Evolutionary conservation across 2,888 invertebrate genomes (phyloP), one percentile per base, ranked within the genome.

Genomic region (Lasius fuliginosus): DNA sequence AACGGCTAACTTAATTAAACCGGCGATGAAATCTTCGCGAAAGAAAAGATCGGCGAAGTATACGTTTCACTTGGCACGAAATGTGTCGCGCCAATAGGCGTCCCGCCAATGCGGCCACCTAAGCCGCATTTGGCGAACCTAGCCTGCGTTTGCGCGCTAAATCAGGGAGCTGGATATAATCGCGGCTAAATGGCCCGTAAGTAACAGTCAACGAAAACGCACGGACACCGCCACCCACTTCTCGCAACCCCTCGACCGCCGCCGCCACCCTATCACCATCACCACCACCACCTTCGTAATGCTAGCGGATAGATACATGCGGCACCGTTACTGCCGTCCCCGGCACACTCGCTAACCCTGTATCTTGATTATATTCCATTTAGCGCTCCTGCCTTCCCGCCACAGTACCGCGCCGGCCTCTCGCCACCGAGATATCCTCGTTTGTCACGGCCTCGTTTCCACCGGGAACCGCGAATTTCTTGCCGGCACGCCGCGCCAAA

Each of bases 351-450:
- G 83, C 86, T 49, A 86, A 87, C 86, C 73, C 86, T 92, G 91
- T 90, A 92, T 92, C 91, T 92, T 92, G 91, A 92, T 92, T 92
- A 92, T 91, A 92, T 92, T 92, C 92, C 90, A 92, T 91, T 92
- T 91, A 91, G 90, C 87, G 82, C 65, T 69, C 84, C 87, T 53
- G 87, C 84, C 85, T 90, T 87, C 81, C 89, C 86, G 75, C 79
- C 85, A 86, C 74, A 86, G 71, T 77, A 82, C 85, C 86, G 77
- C 85, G 82, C 73, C 53, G 84, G 68, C 74, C 87, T 87, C 85
- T 86, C 90, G 69, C 82, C 90, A 56, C 85, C 87, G 87, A 87
- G 88, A 89, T 88, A 89, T 89, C 89, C 89, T 87, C 89, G 87
- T 87, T 91, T 90, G 91, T 91, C 87, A 89, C 86, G 68, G 81